Evolutionary conservation across 2,797 vertebrate species (phyloP).

Genomic region (Pogoniulus pusillus): DNA sequence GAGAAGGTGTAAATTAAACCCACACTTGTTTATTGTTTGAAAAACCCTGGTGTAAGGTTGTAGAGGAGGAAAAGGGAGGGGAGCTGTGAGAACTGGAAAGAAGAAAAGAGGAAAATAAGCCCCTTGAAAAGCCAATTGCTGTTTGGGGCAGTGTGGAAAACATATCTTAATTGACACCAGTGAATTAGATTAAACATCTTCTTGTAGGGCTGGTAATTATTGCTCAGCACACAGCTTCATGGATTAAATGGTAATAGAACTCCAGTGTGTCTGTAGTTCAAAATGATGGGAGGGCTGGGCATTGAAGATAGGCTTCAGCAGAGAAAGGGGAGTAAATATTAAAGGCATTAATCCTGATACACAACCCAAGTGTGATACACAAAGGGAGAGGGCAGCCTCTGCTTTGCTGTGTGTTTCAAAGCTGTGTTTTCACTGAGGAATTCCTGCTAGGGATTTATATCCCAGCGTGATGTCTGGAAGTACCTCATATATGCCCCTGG

Average conservation of each 20-base stretch:
- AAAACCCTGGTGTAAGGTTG: background rate
- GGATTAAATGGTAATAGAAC: background rate
- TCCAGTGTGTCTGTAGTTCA: background rate
- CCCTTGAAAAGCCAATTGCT: background rate
- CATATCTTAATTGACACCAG: background rate
- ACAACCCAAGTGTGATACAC: background rate
- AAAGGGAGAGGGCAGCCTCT: background rate
- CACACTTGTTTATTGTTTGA: background rate
- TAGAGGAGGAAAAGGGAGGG: background rate
- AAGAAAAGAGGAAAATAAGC: background rate
- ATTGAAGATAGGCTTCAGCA: background rate
- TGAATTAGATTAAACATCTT: background rate
- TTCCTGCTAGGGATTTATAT: background rate
- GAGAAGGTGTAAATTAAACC: background rate
- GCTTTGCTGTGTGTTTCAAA: background rate
- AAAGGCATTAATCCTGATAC: background rate
- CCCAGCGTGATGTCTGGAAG: background rate
- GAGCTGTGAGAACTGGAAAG: background rate
- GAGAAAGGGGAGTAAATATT: background rate
- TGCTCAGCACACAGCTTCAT: background rate
- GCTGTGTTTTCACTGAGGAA: background rate
- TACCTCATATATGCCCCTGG: background rate
- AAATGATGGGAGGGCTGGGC: background rate
- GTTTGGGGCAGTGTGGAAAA: background rate
- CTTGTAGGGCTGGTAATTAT: background rate